Evolutionary conservation across 2,797 vertebrate species (phyloP).

Genomic region (Enteromius argenteus): DNA sequence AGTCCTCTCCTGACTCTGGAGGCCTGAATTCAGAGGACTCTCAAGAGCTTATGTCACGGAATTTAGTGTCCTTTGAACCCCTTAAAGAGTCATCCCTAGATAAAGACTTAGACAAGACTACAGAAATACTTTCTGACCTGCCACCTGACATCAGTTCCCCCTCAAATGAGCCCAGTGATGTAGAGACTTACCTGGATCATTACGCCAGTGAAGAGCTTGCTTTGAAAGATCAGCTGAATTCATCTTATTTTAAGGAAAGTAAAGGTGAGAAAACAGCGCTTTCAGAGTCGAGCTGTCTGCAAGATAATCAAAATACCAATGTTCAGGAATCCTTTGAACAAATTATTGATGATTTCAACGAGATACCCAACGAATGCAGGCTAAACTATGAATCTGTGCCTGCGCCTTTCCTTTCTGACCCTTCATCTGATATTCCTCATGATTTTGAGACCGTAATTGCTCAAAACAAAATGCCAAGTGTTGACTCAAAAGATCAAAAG

Average conservation of each 20-base stretch:
- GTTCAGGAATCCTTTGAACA: constrained; percentile 73
- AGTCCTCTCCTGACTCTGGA: constrained; percentile 18
- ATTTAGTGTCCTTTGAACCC: constrained; percentile 51
- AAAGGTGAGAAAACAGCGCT: constrained; percentile 42
- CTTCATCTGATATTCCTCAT: constrained; percentile 55
- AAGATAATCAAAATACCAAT: constrained; percentile 24
- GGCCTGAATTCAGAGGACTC: constrained; percentile 46
- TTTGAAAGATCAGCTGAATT: constrained; percentile 63
- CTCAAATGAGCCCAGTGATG: constrained; percentile 68
- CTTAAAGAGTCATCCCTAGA: constrained; percentile 50
- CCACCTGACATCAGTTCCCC: constrained; percentile 71
- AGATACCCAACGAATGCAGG: constrained; percentile 54
- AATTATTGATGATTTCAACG: constrained; percentile 63
- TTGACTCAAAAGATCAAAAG: constrained; percentile 46
- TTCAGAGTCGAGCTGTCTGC: constrained; percentile 63
- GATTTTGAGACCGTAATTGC: constrained; percentile 45
- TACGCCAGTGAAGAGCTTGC: constrained; percentile 55
- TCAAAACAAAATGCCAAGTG: constrained; percentile 39
- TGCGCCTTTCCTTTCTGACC: constrained; percentile 64
- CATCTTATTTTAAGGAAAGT: constrained; percentile 55
- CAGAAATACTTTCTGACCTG: constrained; percentile 68
- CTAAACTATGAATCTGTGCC: constrained; percentile 55
- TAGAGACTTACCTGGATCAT: constrained; percentile 65
- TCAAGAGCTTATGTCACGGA: constrained; percentile 44
- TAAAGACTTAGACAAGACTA: constrained; percentile 47